These are phyloP conservation scores for Chaitophorus viminalis DNA, from an alignment of 2,888 invertebrate species.

Conservation along the genomic window DNA sequence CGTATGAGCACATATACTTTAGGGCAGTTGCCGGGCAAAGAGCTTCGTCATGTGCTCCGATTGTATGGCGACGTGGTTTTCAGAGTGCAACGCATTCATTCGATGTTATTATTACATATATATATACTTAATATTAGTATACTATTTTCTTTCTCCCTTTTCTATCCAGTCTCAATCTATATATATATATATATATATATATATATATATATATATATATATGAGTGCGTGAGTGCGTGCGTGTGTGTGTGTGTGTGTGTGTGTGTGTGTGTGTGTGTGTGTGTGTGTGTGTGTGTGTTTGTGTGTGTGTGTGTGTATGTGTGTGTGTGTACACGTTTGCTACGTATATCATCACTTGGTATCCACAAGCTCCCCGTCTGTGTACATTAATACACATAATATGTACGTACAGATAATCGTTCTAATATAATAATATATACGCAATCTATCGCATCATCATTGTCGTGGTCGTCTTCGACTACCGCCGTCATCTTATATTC, in stretches of 20 bases:
- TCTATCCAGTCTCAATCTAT: neutral
- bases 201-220: neutral
- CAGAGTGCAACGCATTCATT: slow-evolving; percentile 31
- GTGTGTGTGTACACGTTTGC: too few relatives aligned
- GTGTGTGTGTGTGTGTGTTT: too few relatives aligned
- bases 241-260: too few relatives aligned
- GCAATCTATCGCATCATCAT: neutral
- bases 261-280: too few relatives aligned
- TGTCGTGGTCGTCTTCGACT: neutral
- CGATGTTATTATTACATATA: neutral
- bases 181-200: neutral
- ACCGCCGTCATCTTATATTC: neutral
- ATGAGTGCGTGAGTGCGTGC: too few relatives aligned
- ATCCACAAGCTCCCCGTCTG: neutral
- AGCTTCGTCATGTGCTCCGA: slow-evolving; percentile 59
- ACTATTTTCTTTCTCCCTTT: neutral
- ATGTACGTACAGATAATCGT: neutral
- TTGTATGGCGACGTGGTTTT: slow-evolving; percentile 10
- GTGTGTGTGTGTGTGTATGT: too few relatives aligned
- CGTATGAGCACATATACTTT: slow-evolving; percentile 5
- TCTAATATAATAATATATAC: neutral
- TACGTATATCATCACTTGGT: neutral
- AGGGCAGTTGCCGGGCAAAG: slow-evolving; percentile 19
- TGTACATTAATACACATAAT: neutral
- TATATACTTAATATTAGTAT: neutral